A percentile compares a stretch with the other conserved stretches of the same genome.
Conservation (phyloP, 2,113 vertebrate genomes). For the Phainopepla nitens region DNA sequence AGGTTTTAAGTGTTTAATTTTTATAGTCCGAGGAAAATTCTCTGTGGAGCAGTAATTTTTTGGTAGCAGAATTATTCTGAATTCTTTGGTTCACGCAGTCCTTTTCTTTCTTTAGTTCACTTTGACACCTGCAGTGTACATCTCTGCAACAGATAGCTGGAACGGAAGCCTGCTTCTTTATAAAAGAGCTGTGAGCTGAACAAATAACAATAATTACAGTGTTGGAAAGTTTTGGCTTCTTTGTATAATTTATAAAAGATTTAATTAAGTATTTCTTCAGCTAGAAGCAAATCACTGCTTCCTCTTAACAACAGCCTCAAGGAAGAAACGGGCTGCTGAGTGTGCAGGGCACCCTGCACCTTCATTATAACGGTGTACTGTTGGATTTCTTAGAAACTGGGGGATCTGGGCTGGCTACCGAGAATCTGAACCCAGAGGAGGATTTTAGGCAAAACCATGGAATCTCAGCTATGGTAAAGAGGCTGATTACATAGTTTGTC, state of each 20-base stretch:
- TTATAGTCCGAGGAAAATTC: neutral
- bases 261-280: neutral
- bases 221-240: neutral
- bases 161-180: neutral
- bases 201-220: neutral
- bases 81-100: neutral
- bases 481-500: neutral
- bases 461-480: neutral
- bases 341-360: neutral
- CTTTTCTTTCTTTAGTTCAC: neutral
- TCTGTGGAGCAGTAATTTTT: neutral
- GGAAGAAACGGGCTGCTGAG: neutral
- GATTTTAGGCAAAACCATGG: neutral
- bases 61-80: neutral
- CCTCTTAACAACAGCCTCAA: neutral
- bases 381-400: neutral
- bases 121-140: neutral
- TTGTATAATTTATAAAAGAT: neutral
- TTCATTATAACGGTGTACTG: neutral
- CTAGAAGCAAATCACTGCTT: neutral
- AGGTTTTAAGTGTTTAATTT: neutral
- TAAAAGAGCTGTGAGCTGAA: neutral
- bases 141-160: neutral
- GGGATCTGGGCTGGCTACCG: neutral
- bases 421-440: neutral